phyloP scores from a whole-genome alignment of 2,797 vertebrate genomes.

The Apodemus agrarius region DNA sequence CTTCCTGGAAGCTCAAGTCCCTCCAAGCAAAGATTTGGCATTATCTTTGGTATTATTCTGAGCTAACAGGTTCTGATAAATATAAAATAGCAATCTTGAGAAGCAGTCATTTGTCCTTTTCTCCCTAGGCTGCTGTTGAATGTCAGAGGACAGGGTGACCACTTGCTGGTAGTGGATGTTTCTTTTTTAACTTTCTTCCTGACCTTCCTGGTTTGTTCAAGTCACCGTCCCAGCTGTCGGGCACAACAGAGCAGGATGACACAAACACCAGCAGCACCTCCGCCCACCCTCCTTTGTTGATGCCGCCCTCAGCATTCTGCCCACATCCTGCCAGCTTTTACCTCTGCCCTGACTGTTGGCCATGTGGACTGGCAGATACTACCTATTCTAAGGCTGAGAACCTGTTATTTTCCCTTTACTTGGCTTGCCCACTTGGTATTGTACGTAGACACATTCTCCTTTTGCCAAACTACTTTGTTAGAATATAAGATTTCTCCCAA shows the following conservation, averaged over 20 bases:
- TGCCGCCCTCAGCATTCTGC: background rate
- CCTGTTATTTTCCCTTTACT: background rate
- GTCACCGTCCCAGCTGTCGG: background rate
- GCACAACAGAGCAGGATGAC: background rate
- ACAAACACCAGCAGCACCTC: background rate
- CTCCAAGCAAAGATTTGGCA: background rate
- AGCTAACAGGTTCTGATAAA: background rate
- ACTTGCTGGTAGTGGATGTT: background rate
- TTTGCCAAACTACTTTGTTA: background rate
- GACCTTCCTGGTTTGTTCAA: background rate
- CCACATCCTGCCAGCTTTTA: background rate
- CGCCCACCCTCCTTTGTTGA: background rate
- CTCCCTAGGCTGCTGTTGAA: background rate
- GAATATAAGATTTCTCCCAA: background rate
- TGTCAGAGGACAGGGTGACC: background rate
- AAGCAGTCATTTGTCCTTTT: background rate
- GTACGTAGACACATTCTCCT: background rate
- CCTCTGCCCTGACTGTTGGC: background rate
- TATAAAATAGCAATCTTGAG: background rate
- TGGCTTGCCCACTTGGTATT: background rate
- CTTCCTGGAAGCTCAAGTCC: background rate
- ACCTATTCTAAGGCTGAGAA: background rate
- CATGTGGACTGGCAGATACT: background rate
- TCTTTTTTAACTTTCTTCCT: background rate
- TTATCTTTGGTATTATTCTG: background rate